Conservation (phyloP, 1,140 invertebrate genomes). For the Mizuhopecten yessoensis region DNA sequence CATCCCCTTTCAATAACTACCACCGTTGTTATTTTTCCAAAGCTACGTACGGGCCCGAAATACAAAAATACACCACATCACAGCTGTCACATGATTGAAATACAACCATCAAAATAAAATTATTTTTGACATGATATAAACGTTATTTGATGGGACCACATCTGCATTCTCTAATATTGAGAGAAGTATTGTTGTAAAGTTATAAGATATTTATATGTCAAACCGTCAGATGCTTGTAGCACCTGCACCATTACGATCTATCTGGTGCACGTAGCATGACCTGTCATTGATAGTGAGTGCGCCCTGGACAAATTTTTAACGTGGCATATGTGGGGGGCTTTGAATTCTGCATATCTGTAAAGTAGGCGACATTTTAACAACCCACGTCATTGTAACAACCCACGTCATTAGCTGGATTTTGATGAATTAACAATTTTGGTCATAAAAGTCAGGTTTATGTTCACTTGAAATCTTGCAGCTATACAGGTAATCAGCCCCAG, state of each 20-base stretch:
- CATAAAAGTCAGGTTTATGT: neutral
- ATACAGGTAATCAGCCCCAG: neutral
- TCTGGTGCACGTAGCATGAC: neutral
- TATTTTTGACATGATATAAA: slow-evolving; percentile 9
- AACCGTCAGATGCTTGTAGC: neutral
- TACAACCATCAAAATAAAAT: neutral
- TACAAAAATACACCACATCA: neutral
- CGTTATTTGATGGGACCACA: neutral
- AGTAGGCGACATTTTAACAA: neutral
- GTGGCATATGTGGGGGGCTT: neutral
- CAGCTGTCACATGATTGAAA: slow-evolving; percentile 25
- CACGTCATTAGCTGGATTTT: neutral
- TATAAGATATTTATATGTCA: slow-evolving; percentile 36
- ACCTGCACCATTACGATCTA: neutral
- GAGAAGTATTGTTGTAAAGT: neutral
- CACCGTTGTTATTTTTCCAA: too few relatives aligned
- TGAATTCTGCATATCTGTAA: neutral
- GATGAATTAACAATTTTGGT: neutral
- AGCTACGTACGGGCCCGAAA: too few relatives aligned
- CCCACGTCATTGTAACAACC: too few relatives aligned
- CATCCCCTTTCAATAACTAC: too few relatives aligned
- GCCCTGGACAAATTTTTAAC: neutral
- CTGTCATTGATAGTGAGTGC: neutral
- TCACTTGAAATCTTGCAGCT: neutral
- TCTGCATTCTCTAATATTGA: neutral